phyloP scores from a whole-genome alignment of 2,113 vertebrate species.

The Tringa solitaria region DNA sequence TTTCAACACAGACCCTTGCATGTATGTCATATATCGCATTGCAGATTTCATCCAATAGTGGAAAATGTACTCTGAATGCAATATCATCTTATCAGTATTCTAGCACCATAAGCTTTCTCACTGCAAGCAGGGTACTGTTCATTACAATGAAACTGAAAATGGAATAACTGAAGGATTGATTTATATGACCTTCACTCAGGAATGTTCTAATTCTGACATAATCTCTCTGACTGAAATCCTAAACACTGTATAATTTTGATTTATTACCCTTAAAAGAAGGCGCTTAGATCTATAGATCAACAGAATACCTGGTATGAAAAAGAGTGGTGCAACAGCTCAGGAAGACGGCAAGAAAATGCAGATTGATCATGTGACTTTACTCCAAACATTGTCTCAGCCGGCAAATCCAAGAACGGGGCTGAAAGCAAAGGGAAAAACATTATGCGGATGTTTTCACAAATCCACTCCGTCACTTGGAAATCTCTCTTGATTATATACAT shows the following conservation, averaged over 20 bases:
- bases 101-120: slow-evolving; percentile 52
- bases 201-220: slow-evolving; percentile 64
- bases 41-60: slow-evolving; percentile 49
- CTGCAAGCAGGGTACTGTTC: slow-evolving; percentile 49
- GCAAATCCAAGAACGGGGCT: slow-evolving; percentile 2
- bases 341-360: slow-evolving; percentile 62
- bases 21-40: slow-evolving; percentile 41
- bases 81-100: slow-evolving; percentile 70
- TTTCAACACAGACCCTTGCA: not conserved
- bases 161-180: slow-evolving; percentile 58
- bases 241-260: slow-evolving; percentile 51
- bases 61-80: slow-evolving; percentile 59
- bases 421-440: slow-evolving; percentile 36
- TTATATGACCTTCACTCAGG: slow-evolving; percentile 49
- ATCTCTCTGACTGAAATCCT: slow-evolving; percentile 49
- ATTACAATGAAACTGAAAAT: slow-evolving; percentile 60
- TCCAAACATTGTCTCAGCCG: slow-evolving; percentile 56
- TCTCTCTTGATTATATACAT: not conserved
- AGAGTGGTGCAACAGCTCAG: slow-evolving; percentile 25
- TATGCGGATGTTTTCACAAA: slow-evolving; percentile 35
- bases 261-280: slow-evolving; percentile 26
- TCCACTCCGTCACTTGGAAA: not conserved
- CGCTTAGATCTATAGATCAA: slow-evolving; percentile 5
- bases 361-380: slow-evolving; percentile 47
- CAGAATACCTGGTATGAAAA: slow-evolving; percentile 26